Percentiles rank a stretch among this genome's conserved stretches.
Evolutionary conservation across 2,888 invertebrate genomes (phyloP).

Genomic region (Nebria brevicollis): DNA sequence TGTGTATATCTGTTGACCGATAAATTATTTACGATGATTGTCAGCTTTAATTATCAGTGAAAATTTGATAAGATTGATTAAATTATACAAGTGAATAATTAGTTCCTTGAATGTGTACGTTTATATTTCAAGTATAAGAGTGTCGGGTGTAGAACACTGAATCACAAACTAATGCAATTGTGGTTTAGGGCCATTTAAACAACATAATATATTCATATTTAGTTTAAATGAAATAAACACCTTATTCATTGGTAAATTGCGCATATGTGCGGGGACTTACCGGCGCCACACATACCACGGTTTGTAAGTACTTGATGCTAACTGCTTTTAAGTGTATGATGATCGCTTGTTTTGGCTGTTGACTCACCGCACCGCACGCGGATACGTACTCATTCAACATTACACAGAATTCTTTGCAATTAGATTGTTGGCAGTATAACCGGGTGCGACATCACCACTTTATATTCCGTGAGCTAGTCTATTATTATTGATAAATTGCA

Average conservation of each 20-base stretch:
- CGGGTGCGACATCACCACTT: background rate
- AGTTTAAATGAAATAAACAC: background rate
- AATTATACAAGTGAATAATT: too few relatives aligned
- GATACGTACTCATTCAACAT: background rate
- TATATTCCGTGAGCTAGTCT: background rate
- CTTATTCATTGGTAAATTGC: background rate
- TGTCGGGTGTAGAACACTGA: background rate
- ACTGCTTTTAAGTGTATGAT: background rate
- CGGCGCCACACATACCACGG: background rate
- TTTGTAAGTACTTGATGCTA: background rate
- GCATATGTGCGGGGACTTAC: background rate
- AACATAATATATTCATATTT: background rate
- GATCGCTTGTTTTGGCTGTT: background rate
- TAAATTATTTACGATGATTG: too few relatives aligned
- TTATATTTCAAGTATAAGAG: too few relatives aligned
- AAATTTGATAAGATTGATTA: too few relatives aligned
- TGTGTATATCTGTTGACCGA: too few relatives aligned
- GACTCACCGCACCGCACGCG: conserved; percentile 1
- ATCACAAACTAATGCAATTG: background rate
- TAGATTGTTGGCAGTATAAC: background rate
- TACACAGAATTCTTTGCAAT: background rate
- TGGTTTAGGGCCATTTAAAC: too few relatives aligned
- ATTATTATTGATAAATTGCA: background rate
- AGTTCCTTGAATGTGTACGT: too few relatives aligned
- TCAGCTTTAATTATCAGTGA: too few relatives aligned